phyloP scores from a whole-genome alignment of 2,113 vertebrate species.

The Tachuris rubrigastra region DNA sequence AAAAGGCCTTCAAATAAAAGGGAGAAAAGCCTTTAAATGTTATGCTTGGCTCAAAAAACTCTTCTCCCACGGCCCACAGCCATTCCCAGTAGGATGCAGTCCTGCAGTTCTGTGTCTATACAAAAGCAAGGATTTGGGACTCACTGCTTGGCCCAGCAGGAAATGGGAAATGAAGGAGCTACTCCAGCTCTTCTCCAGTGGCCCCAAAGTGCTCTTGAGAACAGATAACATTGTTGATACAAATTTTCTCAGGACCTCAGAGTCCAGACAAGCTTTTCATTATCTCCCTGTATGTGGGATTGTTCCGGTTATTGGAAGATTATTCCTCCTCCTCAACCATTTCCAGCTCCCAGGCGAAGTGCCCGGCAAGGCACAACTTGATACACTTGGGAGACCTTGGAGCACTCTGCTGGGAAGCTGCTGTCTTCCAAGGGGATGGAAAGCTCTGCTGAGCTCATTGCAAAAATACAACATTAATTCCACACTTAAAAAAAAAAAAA shows the following conservation, averaged over 20 bases:
- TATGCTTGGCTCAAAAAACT: not conserved
- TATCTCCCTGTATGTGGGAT: not conserved
- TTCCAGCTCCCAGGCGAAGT: not conserved
- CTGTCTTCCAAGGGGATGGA: not conserved
- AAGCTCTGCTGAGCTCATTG: not conserved
- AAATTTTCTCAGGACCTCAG: not conserved
- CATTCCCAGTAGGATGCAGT: not conserved
- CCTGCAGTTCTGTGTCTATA: not conserved
- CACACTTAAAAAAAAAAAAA: not conserved
- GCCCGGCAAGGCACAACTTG: not conserved
- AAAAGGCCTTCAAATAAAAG: slow-evolving; percentile 84
- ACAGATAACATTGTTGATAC: not conserved
- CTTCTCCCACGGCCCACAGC: fast-evolving
- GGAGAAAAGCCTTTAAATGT: not conserved
- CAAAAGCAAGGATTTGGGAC: not conserved
- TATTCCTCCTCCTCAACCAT: not conserved
- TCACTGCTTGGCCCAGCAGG: not conserved
- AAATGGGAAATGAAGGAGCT: not conserved
- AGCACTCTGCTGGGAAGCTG: not conserved
- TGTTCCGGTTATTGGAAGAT: not conserved
- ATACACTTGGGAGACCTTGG: not conserved
- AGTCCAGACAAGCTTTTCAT: not conserved
- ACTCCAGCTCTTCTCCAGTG: not conserved
- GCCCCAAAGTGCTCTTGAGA: not conserved
- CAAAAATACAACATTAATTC: not conserved